Percentiles rank a stretch among this genome's conserved stretches.
These are phyloP conservation scores for Kryphioiulus occultus DNA, from an alignment of 2,888 invertebrate genomes.

Conservation along the genomic window DNA sequence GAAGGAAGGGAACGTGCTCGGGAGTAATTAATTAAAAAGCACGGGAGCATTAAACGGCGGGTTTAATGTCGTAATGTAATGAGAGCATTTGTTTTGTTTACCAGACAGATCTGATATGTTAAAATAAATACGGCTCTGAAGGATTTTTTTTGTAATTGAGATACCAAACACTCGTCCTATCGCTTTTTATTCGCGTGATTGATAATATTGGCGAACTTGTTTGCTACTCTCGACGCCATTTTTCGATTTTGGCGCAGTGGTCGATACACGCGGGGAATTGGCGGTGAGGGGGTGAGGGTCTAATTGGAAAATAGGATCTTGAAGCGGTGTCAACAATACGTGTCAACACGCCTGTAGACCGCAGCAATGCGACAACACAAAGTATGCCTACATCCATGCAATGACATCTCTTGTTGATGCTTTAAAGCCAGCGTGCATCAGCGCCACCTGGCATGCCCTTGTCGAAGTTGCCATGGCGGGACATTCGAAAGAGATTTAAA, in stretches of 20 bases:
- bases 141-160: not conserved
- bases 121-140: not conserved
- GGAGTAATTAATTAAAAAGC: constrained; percentile 29
- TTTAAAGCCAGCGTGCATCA: not conserved
- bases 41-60: not conserved
- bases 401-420: not conserved
- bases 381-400: not conserved
- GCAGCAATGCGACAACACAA: not conserved
- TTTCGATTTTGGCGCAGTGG: not conserved
- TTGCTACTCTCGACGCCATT: not conserved
- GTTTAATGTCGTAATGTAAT: constrained; percentile 28
- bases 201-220: not conserved
- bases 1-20: not conserved
- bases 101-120: constrained; percentile 21
- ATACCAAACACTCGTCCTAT: not conserved
- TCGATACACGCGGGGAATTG: not conserved
- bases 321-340: not conserved
- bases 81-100: constrained; percentile 10
- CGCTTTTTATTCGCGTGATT: not conserved
- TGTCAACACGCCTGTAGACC: not conserved
- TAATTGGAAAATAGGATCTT: not conserved
- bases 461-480: not conserved
- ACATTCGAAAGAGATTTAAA: not conserved
- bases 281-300: not conserved
- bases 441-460: not conserved